Conservation (phyloP, 1,140 invertebrate species). For the Danaus plexippus region DNA sequence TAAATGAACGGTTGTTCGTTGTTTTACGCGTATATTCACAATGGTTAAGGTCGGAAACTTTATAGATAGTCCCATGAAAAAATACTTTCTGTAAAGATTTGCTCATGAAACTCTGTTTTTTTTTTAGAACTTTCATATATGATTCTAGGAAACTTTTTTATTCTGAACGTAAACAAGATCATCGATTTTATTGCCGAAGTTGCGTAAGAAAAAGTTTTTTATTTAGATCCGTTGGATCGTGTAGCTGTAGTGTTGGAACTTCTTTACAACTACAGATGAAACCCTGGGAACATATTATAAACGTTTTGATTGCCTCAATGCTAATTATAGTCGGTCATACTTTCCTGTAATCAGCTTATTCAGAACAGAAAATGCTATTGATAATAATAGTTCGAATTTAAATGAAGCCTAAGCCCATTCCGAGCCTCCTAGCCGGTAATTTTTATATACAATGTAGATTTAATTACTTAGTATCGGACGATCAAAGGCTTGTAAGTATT, state of each 20-base stretch:
- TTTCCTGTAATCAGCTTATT: too few species aligned
- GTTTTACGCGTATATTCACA: conserved; percentile 68
- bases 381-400: conserved; percentile 18
- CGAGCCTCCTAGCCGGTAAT: conserved; percentile 26
- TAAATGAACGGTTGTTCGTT: conserved; percentile 68
- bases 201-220: conserved; percentile 4
- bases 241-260: too few species aligned
- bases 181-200: conserved; percentile 11
- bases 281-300: too few species aligned
- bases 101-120: conserved; percentile 25
- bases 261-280: too few species aligned
- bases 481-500: conserved; percentile 37
- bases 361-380: conserved; percentile 7
- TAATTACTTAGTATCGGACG: conserved; percentile 39
- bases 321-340: too few species aligned
- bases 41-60: conserved; percentile 59
- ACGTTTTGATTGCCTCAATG: too few species aligned
- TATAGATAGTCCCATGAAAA: conserved; percentile 53
- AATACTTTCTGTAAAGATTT: conserved; percentile 37
- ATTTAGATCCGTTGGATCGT: background rate
- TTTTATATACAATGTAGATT: conserved; percentile 42
- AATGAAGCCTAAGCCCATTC: conserved; percentile 26
- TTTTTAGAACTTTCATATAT: conserved; percentile 14
- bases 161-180: conserved; percentile 14
- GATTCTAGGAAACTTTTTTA: conserved; percentile 13